phyloP scores from a whole-genome alignment of 2,888 invertebrate genomes.

The Pinctada fucata region DNA sequence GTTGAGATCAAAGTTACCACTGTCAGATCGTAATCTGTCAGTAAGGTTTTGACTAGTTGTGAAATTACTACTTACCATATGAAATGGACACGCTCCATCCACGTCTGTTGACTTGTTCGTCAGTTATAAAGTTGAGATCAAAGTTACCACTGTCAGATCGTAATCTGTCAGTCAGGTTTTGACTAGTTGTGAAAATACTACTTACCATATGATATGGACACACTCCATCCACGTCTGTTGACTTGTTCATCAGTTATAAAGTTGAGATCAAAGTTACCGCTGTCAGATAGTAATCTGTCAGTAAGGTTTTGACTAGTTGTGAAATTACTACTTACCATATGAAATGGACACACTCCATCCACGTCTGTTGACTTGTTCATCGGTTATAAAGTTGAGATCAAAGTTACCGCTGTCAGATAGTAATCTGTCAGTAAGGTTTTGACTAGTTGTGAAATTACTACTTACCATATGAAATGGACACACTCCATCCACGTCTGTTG shows the following conservation, averaged over 20 bases:
- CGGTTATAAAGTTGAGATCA: constrained; percentile 55
- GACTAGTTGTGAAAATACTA: too few species aligned
- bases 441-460: too few species aligned
- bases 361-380: constrained; percentile 49
- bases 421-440: too few species aligned
- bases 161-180: too few species aligned
- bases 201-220: constrained; percentile 57
- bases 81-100: constrained; percentile 65
- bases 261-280: constrained; percentile 52
- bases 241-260: constrained; percentile 58
- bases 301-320: too few species aligned
- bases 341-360: constrained; percentile 66
- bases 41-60: too few species aligned
- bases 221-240: constrained; percentile 58
- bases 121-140: constrained; percentile 54
- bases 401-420: constrained; percentile 50
- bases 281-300: too few species aligned
- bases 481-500: constrained; percentile 58
- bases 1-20: constrained; percentile 51
- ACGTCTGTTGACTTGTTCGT: constrained; percentile 49
- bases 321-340: constrained; percentile 63
- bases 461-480: constrained; percentile 63
- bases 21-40: constrained; percentile 24
- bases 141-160: constrained; percentile 50
- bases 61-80: constrained; percentile 51